Conservation (phyloP, 2,888 invertebrate species). For the Acleris sparsana region DNA sequence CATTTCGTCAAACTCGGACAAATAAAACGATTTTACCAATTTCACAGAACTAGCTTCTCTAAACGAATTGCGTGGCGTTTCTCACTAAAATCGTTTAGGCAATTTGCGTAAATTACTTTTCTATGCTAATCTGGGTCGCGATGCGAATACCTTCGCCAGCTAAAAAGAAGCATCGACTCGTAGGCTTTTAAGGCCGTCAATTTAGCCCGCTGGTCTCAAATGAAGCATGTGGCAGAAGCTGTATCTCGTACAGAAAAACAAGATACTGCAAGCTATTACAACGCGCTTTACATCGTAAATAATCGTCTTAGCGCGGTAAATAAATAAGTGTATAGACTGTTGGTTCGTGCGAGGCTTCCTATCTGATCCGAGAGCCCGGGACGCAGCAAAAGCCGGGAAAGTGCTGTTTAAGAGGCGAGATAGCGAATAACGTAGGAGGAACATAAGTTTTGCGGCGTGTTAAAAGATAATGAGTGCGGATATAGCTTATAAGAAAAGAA, state of each 20-base stretch:
- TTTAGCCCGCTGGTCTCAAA: conserved; percentile 59
- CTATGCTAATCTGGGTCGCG: conserved; percentile 74
- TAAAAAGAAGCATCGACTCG: conserved; percentile 53
- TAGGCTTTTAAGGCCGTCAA: conserved; percentile 59
- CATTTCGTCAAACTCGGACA: not conserved
- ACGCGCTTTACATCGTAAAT: conserved; percentile 74
- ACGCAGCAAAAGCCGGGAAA: conserved; percentile 69
- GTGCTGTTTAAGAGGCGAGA: conserved; percentile 75
- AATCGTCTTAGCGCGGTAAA: conserved; percentile 76
- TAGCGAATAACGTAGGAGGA: conserved; percentile 69
- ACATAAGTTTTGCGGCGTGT: conserved; percentile 75
- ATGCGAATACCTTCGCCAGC: conserved; percentile 68
- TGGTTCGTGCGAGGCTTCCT: conserved; percentile 61
- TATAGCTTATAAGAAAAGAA: conserved; percentile 67
- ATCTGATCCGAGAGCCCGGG: conserved; percentile 73
- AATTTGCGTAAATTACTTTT: conserved; percentile 80
- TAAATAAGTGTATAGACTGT: conserved; percentile 75
- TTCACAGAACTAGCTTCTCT: conserved; percentile 57
- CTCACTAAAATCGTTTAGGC: conserved; percentile 74
- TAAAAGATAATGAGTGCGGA: conserved; percentile 78
- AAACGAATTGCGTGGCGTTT: conserved; percentile 64
- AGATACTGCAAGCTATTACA: conserved; percentile 75
- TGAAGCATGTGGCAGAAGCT: conserved; percentile 69
- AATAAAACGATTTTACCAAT: conserved; percentile 44
- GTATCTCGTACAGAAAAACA: conserved; percentile 66